Percentiles rank a stretch among this genome's conserved stretches.
Conservation (phyloP, 2,113 vertebrate genomes). For the Hippolais icterina region DNA sequence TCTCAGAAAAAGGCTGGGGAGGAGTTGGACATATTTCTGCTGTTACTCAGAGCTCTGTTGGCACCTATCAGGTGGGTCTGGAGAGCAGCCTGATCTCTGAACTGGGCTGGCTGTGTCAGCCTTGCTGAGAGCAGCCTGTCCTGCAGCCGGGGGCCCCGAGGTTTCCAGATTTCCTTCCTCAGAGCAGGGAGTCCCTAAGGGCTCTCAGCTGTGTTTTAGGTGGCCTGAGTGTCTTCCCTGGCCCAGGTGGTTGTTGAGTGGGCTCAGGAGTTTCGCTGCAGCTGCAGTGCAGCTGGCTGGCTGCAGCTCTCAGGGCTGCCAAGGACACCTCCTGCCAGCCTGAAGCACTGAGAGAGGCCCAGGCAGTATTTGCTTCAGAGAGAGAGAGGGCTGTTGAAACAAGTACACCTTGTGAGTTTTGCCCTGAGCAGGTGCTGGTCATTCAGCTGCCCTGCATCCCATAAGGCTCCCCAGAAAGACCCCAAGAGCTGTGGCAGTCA, state of each 20-base stretch:
- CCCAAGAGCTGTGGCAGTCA: not conserved
- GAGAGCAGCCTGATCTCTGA: not conserved
- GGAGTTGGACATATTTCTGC: not conserved
- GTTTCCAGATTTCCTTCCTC: not conserved
- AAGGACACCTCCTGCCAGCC: not conserved
- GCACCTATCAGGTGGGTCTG: not conserved
- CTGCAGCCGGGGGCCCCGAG: accelerated
- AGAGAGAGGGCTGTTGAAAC: not conserved
- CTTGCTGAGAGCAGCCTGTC: not conserved
- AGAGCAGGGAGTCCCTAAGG: not conserved
- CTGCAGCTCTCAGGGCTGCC: not conserved
- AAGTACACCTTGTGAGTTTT: not conserved
- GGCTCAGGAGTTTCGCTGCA: not conserved
- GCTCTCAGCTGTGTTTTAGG: not conserved
- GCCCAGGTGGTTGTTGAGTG: not conserved
- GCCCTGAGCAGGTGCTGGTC: not conserved
- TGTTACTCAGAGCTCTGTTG: not conserved
- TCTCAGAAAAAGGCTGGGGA: not conserved
- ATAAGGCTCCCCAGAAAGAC: not conserved
- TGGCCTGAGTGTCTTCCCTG: not conserved
- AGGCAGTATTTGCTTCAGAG: not conserved
- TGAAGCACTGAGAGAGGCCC: not conserved
- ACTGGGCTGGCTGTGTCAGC: not conserved
- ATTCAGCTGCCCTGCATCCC: not conserved
- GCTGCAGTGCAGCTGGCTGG: accelerated